Base-by-base conservation (phyloP, 2,797 vertebrate species). In the Philypnodon macrostomus region DNA sequence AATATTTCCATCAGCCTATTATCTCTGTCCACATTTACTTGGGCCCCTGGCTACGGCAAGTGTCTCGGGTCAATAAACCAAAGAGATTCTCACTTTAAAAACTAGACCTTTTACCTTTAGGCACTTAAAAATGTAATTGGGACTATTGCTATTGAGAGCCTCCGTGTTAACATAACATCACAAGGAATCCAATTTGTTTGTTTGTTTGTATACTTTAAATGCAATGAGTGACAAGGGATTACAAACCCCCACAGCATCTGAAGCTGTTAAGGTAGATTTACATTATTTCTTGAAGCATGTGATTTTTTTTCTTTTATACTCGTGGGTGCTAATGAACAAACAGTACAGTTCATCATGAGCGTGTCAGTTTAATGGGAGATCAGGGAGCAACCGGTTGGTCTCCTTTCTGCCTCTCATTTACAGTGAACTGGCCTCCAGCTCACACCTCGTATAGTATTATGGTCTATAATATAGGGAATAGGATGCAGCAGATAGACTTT, bases 291-390 rank as follows among this genome's bases (percentile, higher is more conserved):
- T 5, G 12, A 23, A 49, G 41, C 8, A 3, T 11, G 34, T 36
- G 17, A 9, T 4, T 17, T 11, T 18, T 39, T 37, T 13, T 15
- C 6, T 36, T 17, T 24, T 2, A 40, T 50, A 60, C 47, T 59
- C 40, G 9, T 21, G 47, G 24, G 47, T 42, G 36, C 13, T 26
- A 7, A 49, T 70, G 38, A 56, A 50, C 55, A 61, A 39, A 57
- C 49, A 58, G 49, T 42, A 65, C 50, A 39, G 50, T 55, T 67
- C 64, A 58, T 78, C 58, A 40, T 57, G 47, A 13, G 3, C 29
- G 52, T 53, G 53, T 67, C 67, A 60, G 57, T 63, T 70, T 56
- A 66, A 75, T 48, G 57, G 39, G 48, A 56, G 53, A 60, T 51
- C 52, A 44, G 29, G 40, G 64, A 77, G 39, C n/a, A n/a, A n/a